Conservation (phyloP, 1,140 invertebrate genomes). For the Drosophila kohkoa region DNA sequence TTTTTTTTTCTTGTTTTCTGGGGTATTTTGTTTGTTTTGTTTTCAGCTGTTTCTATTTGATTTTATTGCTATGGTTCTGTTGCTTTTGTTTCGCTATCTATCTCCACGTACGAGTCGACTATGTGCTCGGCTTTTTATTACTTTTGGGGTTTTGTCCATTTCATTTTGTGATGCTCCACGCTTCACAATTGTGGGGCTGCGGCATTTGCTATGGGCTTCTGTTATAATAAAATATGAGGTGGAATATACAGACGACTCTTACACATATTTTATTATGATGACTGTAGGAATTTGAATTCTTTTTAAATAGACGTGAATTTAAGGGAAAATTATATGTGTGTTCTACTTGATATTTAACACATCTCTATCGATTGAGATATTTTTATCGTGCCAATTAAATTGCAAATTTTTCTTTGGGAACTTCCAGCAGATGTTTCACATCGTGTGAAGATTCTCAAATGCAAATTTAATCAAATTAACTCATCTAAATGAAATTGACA, state of each 20-base stretch:
- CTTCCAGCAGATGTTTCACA: too few species aligned
- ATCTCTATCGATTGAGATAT: background rate
- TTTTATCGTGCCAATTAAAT: background rate
- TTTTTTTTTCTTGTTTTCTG: background rate
- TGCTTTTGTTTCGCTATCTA: constrained; percentile 37
- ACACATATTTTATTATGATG: constrained; percentile 16
- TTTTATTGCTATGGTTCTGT: constrained; percentile 63
- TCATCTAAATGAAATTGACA: background rate
- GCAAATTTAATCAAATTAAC: constrained; percentile 6
- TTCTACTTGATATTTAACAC: background rate
- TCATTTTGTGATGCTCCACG: constrained; percentile 23
- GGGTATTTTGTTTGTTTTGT: constrained; percentile 15
- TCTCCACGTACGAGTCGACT: background rate
- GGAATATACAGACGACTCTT: background rate
- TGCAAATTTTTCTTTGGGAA: background rate
- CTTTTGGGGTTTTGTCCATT: constrained; percentile 41
- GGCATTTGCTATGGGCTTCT: constrained; percentile 6
- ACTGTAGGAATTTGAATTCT: constrained; percentile 12
- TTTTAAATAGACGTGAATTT: background rate
- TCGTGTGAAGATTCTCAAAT: background rate
- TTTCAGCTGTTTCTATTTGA: constrained; percentile 62
- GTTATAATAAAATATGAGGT: constrained; percentile 22
- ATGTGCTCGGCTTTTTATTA: constrained; percentile 40
- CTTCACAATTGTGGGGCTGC: background rate
- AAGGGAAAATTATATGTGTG: background rate